phyloP scores from a whole-genome alignment of 1,140 invertebrate species.

The Neodiprion fabricii region DNA sequence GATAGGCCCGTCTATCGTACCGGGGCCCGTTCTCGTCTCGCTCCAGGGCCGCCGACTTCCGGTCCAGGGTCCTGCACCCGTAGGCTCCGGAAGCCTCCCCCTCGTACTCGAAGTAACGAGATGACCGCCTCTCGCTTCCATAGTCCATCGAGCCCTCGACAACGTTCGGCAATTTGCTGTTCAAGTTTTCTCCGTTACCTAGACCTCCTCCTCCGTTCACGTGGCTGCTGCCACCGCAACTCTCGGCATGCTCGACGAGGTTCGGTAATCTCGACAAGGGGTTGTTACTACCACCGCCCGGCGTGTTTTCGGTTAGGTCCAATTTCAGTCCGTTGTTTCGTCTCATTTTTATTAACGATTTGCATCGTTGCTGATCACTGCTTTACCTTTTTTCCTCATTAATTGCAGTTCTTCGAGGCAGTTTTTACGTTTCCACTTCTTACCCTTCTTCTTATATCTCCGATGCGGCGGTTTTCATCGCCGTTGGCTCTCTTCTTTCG shows the following conservation, averaged over 20 bases:
- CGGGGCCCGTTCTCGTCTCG: slow-evolving; percentile 28
- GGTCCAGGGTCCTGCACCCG: slow-evolving; percentile 40
- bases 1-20: slow-evolving; percentile 51
- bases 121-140: slow-evolving; percentile 64
- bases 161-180: slow-evolving; percentile 59
- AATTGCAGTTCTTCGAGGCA: too few species aligned
- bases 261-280: slow-evolving; percentile 53
- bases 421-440: neutral
- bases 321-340: slow-evolving; percentile 58
- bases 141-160: slow-evolving; percentile 69
- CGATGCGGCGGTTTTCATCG: neutral
- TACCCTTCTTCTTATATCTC: neutral
- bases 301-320: slow-evolving; percentile 58
- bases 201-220: slow-evolving; percentile 21
- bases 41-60: slow-evolving; percentile 31
- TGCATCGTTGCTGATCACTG: slow-evolving; percentile 36
- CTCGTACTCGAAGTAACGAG: slow-evolving; percentile 57
- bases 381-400: too few species aligned
- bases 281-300: slow-evolving; percentile 44
- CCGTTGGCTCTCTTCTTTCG: too few species aligned
- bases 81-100: slow-evolving; percentile 1
- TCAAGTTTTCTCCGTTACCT: slow-evolving; percentile 55
- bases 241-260: slow-evolving; percentile 58
- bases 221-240: slow-evolving; percentile 32
- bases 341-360: slow-evolving; percentile 54